Base-by-base conservation (phyloP, 2,797 vertebrate species). In the Callimico goeldii region DNA sequence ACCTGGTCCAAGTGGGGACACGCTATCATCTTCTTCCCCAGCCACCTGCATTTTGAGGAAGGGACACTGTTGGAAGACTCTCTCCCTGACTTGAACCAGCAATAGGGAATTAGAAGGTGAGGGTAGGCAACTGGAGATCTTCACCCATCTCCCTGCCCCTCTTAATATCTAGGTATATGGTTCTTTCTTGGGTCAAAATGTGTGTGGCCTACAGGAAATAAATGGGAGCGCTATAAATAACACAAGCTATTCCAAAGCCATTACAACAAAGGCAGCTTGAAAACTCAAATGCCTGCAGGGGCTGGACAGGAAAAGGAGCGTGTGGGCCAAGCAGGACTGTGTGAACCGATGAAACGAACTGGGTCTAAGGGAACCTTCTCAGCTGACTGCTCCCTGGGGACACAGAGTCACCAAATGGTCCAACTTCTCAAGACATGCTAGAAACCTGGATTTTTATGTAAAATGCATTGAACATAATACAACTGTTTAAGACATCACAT, bases 1-100 rank as follows among this genome's bases (percentile, higher is more conserved):
- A 19, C 57, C 9, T 2, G 33, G 70, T 26, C 41, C 41, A 0
- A 1, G 19, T 22, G 4, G 19, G 24, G 1, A 30, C 15, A 28
- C 19, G 1, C 8, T 0, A 0, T 50, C 28, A 1, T 48, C 24
- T 39, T 39, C 55, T 9, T 6, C 58, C 17, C 22, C 26, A 41
- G 48, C 28, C 48, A 1, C 1, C 0, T 2, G 10, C 1, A 0
- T 28, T 33, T 28, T 15, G n/a, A 55, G 57, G 36, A 46, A 26
- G n/a, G 3, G 17, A 2, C 5, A 1, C 39, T 36, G 2, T 2
- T 11, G 4, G 24, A 39, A 61, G 41, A 17, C 0, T 6, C 26
- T 24, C 9, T 36, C 58, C 52, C 55, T 33, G 61, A 20, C 52
- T 11, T 9, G 46, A 26, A 28, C 61, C 55, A 41, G 2, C 46